Conservation (phyloP, 2,113 vertebrate genomes). For the Istiophorus platypterus region DNA sequence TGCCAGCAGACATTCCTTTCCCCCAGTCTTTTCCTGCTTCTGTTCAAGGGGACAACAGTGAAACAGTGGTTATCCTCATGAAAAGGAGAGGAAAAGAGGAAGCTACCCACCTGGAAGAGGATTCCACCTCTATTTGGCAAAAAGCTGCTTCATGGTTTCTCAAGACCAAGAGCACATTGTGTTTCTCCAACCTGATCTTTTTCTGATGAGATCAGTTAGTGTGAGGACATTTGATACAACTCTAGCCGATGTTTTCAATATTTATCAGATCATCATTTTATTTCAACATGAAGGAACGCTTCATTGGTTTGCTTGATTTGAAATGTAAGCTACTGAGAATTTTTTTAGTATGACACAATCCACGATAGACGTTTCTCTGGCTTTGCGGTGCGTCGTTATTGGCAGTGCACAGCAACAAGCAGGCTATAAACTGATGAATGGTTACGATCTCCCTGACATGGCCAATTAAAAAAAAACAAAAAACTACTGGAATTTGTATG, state of each 20-base stretch:
- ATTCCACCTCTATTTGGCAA: constrained; percentile 49
- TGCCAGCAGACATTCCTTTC: constrained; percentile 72
- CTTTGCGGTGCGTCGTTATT: constrained; percentile 37
- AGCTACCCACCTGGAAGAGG: constrained; percentile 56
- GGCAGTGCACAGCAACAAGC: constrained; percentile 3
- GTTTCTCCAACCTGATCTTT: constrained; percentile 39
- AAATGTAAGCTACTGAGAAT: constrained; percentile 16
- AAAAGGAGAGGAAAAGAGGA: constrained; percentile 63
- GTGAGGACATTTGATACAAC: constrained; percentile 32
- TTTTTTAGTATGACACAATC: constrained; percentile 33
- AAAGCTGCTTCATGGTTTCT: constrained; percentile 38
- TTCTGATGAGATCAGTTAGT: constrained; percentile 48
- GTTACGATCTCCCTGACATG: constrained; percentile 49
- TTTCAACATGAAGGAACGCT: constrained; percentile 12
- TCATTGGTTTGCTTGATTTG: constrained; percentile 21
- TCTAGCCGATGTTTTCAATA: constrained; percentile 40
- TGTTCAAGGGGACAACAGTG: constrained; percentile 59
- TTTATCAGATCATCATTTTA: constrained; percentile 28
- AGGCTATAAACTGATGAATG: constrained; percentile 45
- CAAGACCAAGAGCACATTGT: constrained; percentile 50
- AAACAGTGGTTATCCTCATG: constrained; percentile 67
- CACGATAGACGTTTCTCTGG: constrained; percentile 26
- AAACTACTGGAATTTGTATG: constrained; percentile 52
- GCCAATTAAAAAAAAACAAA: constrained; percentile 32
- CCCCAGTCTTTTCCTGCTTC: constrained; percentile 53